Conservation (phyloP, 2,888 invertebrate genomes). For the Himalopsyche tibetana region DNA sequence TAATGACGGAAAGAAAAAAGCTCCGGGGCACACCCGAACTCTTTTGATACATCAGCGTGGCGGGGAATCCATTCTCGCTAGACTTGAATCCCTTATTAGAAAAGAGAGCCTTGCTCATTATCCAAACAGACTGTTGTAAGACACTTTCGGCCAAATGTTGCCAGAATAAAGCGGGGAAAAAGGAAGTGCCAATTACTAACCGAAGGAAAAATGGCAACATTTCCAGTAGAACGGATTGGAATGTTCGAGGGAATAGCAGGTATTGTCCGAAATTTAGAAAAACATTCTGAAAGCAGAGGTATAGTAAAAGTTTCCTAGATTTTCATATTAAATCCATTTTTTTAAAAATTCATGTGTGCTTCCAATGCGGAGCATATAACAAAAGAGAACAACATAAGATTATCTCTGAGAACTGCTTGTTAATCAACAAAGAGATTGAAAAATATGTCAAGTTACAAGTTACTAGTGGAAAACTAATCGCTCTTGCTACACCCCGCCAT, state of each 20-base stretch:
- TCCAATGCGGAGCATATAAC: too few species aligned
- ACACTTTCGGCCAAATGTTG: conserved; percentile 45
- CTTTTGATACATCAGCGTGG: conserved; percentile 26
- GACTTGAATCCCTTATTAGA: conserved; percentile 28
- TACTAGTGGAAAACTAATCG: too few species aligned
- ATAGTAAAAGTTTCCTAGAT: too few species aligned
- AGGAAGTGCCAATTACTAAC: conserved; percentile 48
- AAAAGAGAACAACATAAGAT: too few species aligned
- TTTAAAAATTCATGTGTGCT: too few species aligned
- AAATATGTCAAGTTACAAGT: too few species aligned
- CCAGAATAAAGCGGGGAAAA: conserved; percentile 46
- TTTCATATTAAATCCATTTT: too few species aligned
- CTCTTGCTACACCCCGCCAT: too few species aligned
- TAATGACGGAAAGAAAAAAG: conserved; percentile 8
- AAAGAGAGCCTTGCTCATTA: conserved; percentile 38
- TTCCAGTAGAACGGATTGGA: conserved; percentile 25
- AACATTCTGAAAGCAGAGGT: too few species aligned
- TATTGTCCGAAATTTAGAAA: not conserved
- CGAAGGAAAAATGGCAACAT: conserved; percentile 46
- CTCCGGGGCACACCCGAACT: not conserved
- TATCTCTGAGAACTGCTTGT: too few species aligned
- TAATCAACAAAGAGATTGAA: too few species aligned
- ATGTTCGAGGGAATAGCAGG: not conserved
- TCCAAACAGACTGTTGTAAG: conserved; percentile 46
- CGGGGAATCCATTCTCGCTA: conserved; percentile 18